A percentile compares a stretch with the other conserved stretches of the same genome.
Evolutionary conservation across 2,888 invertebrate genomes (phyloP).

Genomic region (Boloria euphrosyne): DNA sequence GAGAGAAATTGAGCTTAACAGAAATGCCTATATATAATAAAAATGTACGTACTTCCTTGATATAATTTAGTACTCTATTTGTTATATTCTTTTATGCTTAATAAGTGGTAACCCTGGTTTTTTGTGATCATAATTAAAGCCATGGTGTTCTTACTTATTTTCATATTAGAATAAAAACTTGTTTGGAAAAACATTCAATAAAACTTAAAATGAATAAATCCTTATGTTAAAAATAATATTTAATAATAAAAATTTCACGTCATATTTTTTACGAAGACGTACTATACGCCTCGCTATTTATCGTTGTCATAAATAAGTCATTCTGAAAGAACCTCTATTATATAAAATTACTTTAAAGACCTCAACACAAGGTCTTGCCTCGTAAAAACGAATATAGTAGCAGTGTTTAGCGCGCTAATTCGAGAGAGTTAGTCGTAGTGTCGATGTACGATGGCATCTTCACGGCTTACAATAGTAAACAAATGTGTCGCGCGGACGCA

Average conservation of each 20-base stretch:
- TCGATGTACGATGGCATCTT: constrained; percentile 76
- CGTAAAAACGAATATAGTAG: constrained; percentile 43
- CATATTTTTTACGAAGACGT: not conserved
- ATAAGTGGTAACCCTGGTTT: constrained; percentile 28
- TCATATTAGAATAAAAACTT: constrained; percentile 35
- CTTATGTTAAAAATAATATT: too few relatives aligned
- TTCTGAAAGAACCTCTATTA: too few relatives aligned
- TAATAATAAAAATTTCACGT: not conserved
- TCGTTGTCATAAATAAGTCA: too few relatives aligned
- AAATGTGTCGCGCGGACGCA: constrained; percentile 77
- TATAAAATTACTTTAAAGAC: not conserved
- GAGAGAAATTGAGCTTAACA: too few relatives aligned
- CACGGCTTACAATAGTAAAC: constrained; percentile 80
- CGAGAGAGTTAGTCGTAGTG: constrained; percentile 68
- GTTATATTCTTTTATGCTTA: not conserved
- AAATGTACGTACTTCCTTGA: too few relatives aligned
- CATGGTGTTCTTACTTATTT: constrained; percentile 36
- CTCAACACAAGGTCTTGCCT: constrained; percentile 28
- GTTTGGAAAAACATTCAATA: constrained; percentile 22
- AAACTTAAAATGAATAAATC: constrained; percentile 8
- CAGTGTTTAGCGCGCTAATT: constrained; percentile 70
- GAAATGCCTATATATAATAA: too few relatives aligned
- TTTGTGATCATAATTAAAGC: constrained; percentile 24
- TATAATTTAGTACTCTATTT: too few relatives aligned
- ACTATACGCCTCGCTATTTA: too few relatives aligned